These are phyloP conservation scores for Nematolebias whitei DNA, from an alignment of 2,113 vertebrate genomes.

Conservation along the genomic window DNA sequence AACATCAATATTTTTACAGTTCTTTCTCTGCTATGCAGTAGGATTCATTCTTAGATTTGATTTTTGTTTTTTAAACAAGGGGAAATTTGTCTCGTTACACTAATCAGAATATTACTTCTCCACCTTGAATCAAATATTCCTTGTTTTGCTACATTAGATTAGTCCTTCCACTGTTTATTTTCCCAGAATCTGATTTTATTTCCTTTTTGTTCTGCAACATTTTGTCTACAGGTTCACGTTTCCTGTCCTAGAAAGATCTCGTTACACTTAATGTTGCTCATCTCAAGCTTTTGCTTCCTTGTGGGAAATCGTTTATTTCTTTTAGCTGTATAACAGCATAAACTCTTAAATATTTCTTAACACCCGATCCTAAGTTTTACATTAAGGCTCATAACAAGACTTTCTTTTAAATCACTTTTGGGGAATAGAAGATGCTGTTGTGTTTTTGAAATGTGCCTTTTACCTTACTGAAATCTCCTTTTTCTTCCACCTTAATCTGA, in stretches of 20 bases:
- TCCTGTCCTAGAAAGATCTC: constrained; percentile 12
- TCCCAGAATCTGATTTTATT: constrained; percentile 21
- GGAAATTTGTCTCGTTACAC: constrained; percentile 21
- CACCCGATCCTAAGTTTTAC: constrained; percentile 47
- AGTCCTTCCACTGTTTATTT: constrained; percentile 12
- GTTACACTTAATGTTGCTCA: constrained; percentile 28
- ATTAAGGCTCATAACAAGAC: constrained; percentile 6
- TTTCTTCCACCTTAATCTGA: constrained; percentile 38
- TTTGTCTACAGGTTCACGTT: neutral
- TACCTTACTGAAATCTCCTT: constrained; percentile 38
- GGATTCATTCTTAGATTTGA: constrained; percentile 21
- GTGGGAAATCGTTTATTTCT: constrained; percentile 29
- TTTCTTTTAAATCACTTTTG: constrained; percentile 8
- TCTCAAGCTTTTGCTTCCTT: constrained; percentile 36
- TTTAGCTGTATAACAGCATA: constrained; percentile 9
- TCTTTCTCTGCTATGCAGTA: constrained; percentile 50
- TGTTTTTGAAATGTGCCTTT: constrained; percentile 61
- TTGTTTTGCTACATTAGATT: constrained; percentile 6
- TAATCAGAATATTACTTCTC: constrained; percentile 27
- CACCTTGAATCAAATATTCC: constrained; percentile 31
- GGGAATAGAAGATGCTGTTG: neutral
- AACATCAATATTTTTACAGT: constrained; percentile 36
- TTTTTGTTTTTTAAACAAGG: constrained; percentile 10
- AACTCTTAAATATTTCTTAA: too few relatives aligned
- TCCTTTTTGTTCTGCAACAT: constrained; percentile 5